These are phyloP conservation scores for Lepus oiostolus DNA, from an alignment of 2,797 vertebrate species.

Conservation along the genomic window DNA sequence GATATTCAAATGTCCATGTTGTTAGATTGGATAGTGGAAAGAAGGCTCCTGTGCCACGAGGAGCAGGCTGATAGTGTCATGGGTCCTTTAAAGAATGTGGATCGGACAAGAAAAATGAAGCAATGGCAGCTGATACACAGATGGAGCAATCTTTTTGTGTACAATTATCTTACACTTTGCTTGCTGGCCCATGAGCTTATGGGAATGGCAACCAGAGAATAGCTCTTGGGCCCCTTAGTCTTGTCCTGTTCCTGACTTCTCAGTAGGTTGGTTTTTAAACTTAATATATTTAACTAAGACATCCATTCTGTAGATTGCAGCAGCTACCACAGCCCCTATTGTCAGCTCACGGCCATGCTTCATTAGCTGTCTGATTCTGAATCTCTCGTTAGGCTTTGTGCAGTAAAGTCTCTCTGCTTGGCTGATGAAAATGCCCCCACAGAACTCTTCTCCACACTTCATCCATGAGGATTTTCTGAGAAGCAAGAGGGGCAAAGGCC, in stretches of 20 bases:
- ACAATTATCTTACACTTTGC: background rate
- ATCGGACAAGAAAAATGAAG: background rate
- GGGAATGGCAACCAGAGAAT: background rate
- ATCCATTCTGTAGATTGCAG: background rate
- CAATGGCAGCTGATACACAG: too few species aligned
- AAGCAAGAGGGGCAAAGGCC: constrained; percentile 55
- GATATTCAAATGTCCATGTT: background rate
- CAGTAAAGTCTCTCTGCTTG: background rate
- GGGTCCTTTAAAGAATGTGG: background rate
- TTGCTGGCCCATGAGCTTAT: background rate
- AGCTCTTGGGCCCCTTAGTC: background rate
- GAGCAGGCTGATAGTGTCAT: background rate
- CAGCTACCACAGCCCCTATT: background rate
- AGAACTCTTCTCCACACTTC: background rate
- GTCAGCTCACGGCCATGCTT: background rate
- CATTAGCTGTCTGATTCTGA: background rate
- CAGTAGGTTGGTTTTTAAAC: background rate
- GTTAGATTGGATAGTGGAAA: background rate
- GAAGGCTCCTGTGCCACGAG: background rate
- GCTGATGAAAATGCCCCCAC: background rate
- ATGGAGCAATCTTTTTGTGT: background rate
- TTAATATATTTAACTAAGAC: background rate
- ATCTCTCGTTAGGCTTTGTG: background rate
- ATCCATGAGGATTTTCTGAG: background rate
- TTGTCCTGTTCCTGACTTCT: background rate